These are phyloP conservation scores for Archivesica marissinica DNA, from an alignment of 1,140 invertebrate species.

Conservation along the genomic window DNA sequence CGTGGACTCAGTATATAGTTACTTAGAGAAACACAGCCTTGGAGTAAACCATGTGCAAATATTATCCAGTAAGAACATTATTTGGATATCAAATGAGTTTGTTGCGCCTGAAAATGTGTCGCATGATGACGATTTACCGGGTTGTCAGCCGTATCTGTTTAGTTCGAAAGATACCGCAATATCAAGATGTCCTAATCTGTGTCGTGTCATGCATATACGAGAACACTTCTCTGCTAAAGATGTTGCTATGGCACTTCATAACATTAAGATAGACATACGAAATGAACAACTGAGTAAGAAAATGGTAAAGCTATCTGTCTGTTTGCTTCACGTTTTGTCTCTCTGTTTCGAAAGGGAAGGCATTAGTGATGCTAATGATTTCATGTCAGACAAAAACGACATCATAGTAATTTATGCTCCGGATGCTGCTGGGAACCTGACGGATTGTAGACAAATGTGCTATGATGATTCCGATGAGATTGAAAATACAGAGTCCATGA, in stretches of 20 bases:
- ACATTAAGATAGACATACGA: not conserved
- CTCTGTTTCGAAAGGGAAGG: not conserved
- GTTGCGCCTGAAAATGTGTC: constrained; percentile 22
- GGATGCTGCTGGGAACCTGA: not conserved
- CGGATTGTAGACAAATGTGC: not conserved
- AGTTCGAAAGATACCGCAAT: not conserved
- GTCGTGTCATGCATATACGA: not conserved
- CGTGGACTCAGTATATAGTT: too few relatives aligned
- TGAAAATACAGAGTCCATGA: constrained; percentile 25
- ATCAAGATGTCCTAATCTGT: constrained; percentile 3
- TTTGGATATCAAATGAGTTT: not conserved
- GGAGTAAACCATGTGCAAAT: too few relatives aligned
- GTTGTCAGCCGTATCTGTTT: constrained; percentile 15
- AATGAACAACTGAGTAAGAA: not conserved
- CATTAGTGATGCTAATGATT: not conserved
- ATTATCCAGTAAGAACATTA: not conserved
- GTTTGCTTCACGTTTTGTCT: not conserved
- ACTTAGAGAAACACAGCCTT: too few relatives aligned
- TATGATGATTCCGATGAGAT: constrained; percentile 20
- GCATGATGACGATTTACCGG: not conserved
- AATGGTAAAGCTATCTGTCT: not conserved
- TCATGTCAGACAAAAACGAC: not conserved
- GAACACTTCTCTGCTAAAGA: not conserved
- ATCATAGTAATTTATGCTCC: not conserved
- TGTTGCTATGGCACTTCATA: not conserved